Evolutionary conservation across 1,140 invertebrate genomes (phyloP), one percentile per base, ranked within the genome.

Genomic region (Zaprionus capensis): DNA sequence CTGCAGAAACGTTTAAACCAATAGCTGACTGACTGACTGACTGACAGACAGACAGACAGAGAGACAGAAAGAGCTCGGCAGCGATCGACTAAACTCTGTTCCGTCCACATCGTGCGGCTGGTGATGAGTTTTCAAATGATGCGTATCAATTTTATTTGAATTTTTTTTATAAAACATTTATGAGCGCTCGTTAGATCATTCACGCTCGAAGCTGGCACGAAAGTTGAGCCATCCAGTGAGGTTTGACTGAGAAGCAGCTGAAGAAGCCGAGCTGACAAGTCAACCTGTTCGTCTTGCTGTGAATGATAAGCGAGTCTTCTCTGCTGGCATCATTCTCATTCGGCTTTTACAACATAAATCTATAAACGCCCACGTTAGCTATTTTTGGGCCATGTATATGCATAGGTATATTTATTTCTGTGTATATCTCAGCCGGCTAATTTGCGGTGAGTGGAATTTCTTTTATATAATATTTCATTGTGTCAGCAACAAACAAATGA

Each of bases 71-170:
- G 20, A 24, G 20, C 53, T 6, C 17, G 38, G 22, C 24, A 20
- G 28, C 56, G 66, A 20, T 46, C n/a, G 34, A 67, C 53, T 58
- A 31, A 49, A 38, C 41, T 64, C 67, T 64, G 70, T 24, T 15
- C 28, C 41, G 17, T 15, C 17, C 24, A 15, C 20, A 36, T 28
- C n/a, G 31, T 28, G 44, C 44, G 36, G 56, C 38, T 84, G 84
- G 81, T 84, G 84, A 88, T 88, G 84, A 88, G 84, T 88, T 84
- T 84, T 81, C 78, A 90, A 88, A 88, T 88, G 84, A 88, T 88
- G 83, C 83, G 84, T 80, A 87, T 87, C 80, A 83, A 87, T 81
- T 88, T 78, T 88, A 71, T 81, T 83, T 76, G 76, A 83, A 83
- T 75, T 79, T 76, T 80, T 86, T 83, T 71, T 87, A 78, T 84